phyloP scores from a whole-genome alignment of 1,140 invertebrate genomes.

The Papilio helenus region DNA sequence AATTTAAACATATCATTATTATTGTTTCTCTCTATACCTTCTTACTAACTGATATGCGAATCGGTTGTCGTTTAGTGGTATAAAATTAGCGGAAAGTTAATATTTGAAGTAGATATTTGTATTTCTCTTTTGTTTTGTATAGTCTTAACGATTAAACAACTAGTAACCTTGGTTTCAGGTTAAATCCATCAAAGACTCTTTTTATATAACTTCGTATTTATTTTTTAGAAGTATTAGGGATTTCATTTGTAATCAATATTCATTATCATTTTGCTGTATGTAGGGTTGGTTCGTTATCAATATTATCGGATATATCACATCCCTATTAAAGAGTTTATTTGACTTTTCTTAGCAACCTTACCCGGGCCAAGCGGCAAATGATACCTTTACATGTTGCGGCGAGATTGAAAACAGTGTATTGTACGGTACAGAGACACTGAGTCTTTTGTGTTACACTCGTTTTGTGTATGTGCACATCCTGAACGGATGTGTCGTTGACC shows the following conservation, averaged over 20 bases:
- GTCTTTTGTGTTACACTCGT: slow-evolving; percentile 63
- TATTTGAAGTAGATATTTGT: too few relatives aligned
- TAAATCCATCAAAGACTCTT: too few relatives aligned
- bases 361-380: slow-evolving; percentile 37
- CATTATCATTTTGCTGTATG: background rate
- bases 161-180: too few relatives aligned
- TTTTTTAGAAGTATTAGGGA: too few relatives aligned
- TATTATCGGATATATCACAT: background rate
- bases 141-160: too few relatives aligned
- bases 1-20: background rate
- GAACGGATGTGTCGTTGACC: slow-evolving; percentile 68
- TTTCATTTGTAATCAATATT: too few relatives aligned
- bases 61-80: too few relatives aligned
- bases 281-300: background rate
- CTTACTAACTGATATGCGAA: background rate
- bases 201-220: too few relatives aligned
- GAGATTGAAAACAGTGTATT: slow-evolving; percentile 53
- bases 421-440: slow-evolving; percentile 48
- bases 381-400: slow-evolving; percentile 48
- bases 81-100: too few relatives aligned
- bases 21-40: background rate
- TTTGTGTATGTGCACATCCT: slow-evolving; percentile 79
- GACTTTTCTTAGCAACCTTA: slow-evolving; percentile 30
- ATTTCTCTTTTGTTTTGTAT: too few relatives aligned
- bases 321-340: background rate